Evolutionary conservation across 2,797 vertebrate genomes (phyloP), one percentile per base, ranked within the genome.

Genomic region (Sebastes miniatus): DNA sequence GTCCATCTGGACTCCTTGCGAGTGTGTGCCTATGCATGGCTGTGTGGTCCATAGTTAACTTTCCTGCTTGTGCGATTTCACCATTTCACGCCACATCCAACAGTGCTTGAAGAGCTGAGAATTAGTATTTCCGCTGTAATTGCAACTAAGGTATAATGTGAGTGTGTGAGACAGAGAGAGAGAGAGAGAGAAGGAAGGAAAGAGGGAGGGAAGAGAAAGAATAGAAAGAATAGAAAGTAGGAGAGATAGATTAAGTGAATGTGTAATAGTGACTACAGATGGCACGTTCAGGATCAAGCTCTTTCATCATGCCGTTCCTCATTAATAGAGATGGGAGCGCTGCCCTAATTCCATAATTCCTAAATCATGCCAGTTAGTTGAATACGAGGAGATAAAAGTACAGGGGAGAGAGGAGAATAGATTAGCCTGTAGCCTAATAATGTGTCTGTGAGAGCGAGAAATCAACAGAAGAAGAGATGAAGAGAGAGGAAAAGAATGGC

Each of bases 291-390:
- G 90, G 89, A 92, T 92, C 91, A 87, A 74, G 84, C 93, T 89
- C 92, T 92, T 94, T 94, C 86, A 94, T 94, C 92, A 91, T 84
- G 88, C 88, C 67, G 68, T 80, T 93, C 80, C 93, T 92, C 94
- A 94, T 94, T 94, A 94, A 94, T 90, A 91, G 90, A 92, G 90
- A 91, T 89, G 90, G 91, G 90, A 91, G 87, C 67, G 71, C 83
- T 95, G 93, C 91, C 93, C 93, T 94, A 93, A 94, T 94, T 94
- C 93, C 91, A 93, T 94, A 94, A 95, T 93, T 94, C 92, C 90
- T 91, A 90, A 93, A 94, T 93, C 90, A 93, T 91, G 90, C 83
- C 89, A 85, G 93, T 93, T 93, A 93, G 87, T 83, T 88, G 87
- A 91, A 90, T 89, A 74, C 47, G 79, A 87, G 81, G 85, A 93